A percentile compares a stretch with the other conserved stretches of the same genome.
Evolutionary conservation across 2,888 invertebrate genomes (phyloP).

Genomic region (Drosophila pullipes): DNA sequence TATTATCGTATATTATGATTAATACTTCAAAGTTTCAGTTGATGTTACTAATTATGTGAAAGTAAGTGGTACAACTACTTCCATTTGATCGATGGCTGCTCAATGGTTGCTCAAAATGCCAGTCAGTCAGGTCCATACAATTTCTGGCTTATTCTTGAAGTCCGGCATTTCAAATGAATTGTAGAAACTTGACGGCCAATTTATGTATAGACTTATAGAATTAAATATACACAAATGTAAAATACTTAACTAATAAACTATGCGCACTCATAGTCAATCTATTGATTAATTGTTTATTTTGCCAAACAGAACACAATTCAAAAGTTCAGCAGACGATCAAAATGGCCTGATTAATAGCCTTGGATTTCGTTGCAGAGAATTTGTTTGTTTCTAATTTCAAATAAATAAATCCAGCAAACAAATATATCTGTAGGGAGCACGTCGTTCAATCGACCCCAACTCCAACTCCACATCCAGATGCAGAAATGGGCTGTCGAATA

Average conservation of each 20-base stretch:
- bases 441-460: slow-evolving; percentile 7
- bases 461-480: not conserved
- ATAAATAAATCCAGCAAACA: slow-evolving; percentile 42
- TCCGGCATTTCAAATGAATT: not conserved
- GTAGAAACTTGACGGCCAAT: not conserved
- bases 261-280: not conserved
- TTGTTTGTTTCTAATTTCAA: slow-evolving; percentile 61
- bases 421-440: not conserved
- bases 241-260: not conserved
- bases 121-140: not conserved
- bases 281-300: not conserved
- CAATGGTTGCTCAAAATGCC: not conserved
- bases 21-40: not conserved
- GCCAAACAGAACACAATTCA: not conserved
- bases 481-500: not conserved
- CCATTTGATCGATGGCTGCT: not conserved
- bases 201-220: not conserved
- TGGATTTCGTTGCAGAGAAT: slow-evolving; percentile 28
- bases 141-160: not conserved
- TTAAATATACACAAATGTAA: not conserved
- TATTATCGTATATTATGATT: not conserved
- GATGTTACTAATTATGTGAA: not conserved
- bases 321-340: not conserved
- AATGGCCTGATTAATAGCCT: slow-evolving; percentile 60
- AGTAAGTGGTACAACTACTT: not conserved